Base-by-base conservation (phyloP, 2,113 vertebrate genomes). In the Gasterosteus aculeatus region DNA sequence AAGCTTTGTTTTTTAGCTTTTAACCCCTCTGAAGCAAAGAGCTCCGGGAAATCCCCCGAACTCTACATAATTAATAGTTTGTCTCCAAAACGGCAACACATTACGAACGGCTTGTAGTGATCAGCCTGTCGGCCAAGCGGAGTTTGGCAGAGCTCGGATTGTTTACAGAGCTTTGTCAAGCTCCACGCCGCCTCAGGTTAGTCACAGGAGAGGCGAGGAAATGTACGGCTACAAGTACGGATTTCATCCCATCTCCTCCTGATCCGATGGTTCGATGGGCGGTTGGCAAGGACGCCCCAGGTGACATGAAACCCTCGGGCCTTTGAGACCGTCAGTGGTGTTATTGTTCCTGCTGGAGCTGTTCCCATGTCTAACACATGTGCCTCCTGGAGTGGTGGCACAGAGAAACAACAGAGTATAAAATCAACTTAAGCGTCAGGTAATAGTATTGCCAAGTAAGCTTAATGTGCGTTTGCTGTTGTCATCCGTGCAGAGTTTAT, bases 381-480 rank as follows among this genome's bases (percentile, higher is more conserved):
- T 5, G 33, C 35, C 26, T 19, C 63, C 44, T 49, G 35, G 15
- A 69, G 44, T 22, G 22, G 29, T 72, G 53, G 11, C 53, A 53
- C 11, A 35, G 15, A 57, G 11, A 70, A 35, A 29, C 53, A 38
- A 26, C 22, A 26, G 39, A 41, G 47, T 49, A 54, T 56, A 7
- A 31, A 51, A 68, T 54, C 59, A 68, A 61, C 59, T 59, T 33
- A 19, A 54, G 10, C 4, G 8, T 49, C 18, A 70, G 16, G 15
- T 74, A 72, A 83, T 41, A 22, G 22, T 42, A 54, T 70, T 59
- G 15, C 47, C 33, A 26, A 42, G 46, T 16, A 19, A 19, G 33
- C 41, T 72, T 71, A 60, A 39, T 78, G 53, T 63, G 54, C 81
- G 22, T 73, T 80, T 69, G 35, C 72, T 83, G 41, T 59, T 75